These are phyloP conservation scores for Hemichromis elongatus DNA, from an alignment of 2,113 vertebrate genomes.

Conservation along the genomic window DNA sequence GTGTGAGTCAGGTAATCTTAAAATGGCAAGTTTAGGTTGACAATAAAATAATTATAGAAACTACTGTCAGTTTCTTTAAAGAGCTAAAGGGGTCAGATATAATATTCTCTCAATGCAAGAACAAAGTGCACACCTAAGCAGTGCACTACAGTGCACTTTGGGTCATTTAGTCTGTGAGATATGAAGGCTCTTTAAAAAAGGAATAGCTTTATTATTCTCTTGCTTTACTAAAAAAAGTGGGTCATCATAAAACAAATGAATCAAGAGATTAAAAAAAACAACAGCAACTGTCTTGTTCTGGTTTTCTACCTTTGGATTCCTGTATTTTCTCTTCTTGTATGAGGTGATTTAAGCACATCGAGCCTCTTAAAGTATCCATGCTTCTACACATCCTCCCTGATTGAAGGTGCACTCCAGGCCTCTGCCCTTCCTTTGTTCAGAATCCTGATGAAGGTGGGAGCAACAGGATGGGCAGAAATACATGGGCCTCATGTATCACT, in stretches of 20 bases:
- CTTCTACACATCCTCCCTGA: conserved; percentile 36
- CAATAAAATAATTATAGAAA: background rate
- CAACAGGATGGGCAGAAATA: conserved; percentile 30
- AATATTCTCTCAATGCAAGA: background rate
- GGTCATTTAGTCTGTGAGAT: background rate
- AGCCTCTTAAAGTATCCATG: conserved; percentile 5
- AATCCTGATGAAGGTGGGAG: conserved; percentile 48
- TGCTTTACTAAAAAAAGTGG: conserved; percentile 26
- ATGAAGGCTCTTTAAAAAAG: conserved; percentile 37
- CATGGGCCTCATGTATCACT: conserved; percentile 40
- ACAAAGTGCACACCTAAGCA: background rate
- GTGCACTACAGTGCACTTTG: conserved; percentile 27
- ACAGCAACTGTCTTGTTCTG: background rate
- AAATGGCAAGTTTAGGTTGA: background rate
- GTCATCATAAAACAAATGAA: conserved; percentile 27
- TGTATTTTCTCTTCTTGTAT: conserved; percentile 31
- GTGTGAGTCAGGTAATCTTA: background rate
- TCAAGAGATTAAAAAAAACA: background rate
- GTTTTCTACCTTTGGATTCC: conserved; percentile 49
- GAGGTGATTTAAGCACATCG: conserved; percentile 23
- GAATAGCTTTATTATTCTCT: conserved; percentile 30
- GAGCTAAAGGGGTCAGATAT: background rate
- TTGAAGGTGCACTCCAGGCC: conserved; percentile 23
- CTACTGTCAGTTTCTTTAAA: background rate
- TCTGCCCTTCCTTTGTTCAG: conserved; percentile 35